Base-by-base conservation (phyloP, 2,113 vertebrate species). In the Vireo altiloquus region DNA sequence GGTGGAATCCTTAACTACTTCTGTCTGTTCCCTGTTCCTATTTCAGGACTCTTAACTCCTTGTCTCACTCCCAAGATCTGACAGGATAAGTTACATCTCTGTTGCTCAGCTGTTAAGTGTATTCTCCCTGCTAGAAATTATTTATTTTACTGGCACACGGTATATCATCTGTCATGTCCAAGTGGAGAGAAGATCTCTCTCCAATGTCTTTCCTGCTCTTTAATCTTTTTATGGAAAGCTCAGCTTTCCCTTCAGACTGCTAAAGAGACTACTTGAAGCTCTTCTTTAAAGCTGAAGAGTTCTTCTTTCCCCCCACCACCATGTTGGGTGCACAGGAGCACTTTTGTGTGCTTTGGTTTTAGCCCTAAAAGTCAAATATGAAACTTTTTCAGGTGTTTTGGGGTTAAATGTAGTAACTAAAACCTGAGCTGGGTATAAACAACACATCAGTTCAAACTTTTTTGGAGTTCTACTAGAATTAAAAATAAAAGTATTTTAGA, bases 51-150 rank as follows among this genome's bases (percentile, higher is more conserved):
- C 57, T 52, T 65, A 79, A 59, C 91, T 94, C 14, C 0, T 91
- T 82, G 69, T 50, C 69, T 91, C 77, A 7, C 28, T 92, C 83
- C 47, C 50, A 40, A 79, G 63, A 42, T 63, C 69, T 92, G 89
- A 76, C 85, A 89, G 80, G 31, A 18, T 80, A 89, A 94, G 61
- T 88, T 92, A 95, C 83, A 88, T 72, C 77, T 84, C 87, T 89
- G 78, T 35, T 86, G 76, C 66, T 86, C 71, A 92, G 92, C 86
- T 82, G 60, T 75, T 80, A 66, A 93, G 50, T 47, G 77, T 95
- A 87, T 92, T 94, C 91, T 78, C 77, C 63, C 49, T 77, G 65
- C 65, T 64, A 92, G 82, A 60, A 89, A 93, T 96, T 95, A 96
- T 96, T 95, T 95, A 94, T 95, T 92, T 79, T 71, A 42, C 52